phyloP scores from a whole-genome alignment of 2,888 invertebrate genomes.

The Tipula helvola region DNA sequence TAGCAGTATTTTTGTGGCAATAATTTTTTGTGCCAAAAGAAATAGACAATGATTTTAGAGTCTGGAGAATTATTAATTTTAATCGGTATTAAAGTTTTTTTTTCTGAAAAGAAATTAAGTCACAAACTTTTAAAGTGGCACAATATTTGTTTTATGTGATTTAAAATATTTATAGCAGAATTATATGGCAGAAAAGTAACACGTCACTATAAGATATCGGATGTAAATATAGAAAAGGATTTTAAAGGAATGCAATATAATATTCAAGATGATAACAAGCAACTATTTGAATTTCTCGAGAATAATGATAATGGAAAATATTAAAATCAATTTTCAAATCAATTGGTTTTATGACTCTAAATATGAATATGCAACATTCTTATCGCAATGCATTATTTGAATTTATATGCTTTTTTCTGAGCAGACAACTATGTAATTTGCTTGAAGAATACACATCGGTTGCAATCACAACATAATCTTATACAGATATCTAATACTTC shows the following conservation, averaged over 20 bases:
- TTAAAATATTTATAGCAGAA: no score
- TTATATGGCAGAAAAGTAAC: no score
- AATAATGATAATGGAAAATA: neutral
- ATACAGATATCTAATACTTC: neutral
- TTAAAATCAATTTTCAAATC: no score
- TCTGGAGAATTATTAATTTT: neutral
- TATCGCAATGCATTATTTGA: neutral
- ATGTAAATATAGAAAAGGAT: no score
- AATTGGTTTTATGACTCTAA: neutral
- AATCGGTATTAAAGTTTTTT: neutral
- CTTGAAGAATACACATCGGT: neutral
- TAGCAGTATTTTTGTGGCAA: neutral
- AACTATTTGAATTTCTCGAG: neutral
- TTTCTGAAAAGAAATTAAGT: neutral
- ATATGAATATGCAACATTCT: neutral
- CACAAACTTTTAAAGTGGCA: neutral
- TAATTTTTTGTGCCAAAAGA: neutral
- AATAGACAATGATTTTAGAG: neutral
- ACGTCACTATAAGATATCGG: no score
- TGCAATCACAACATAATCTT: neutral
- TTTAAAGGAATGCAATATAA: neutral
- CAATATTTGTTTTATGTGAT: no score
- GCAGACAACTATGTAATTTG: neutral
- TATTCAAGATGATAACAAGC: neutral
- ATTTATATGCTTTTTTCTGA: neutral